phyloP scores from a whole-genome alignment of 2,888 invertebrate species.

The Pyrrhopygopsis socrates region DNA sequence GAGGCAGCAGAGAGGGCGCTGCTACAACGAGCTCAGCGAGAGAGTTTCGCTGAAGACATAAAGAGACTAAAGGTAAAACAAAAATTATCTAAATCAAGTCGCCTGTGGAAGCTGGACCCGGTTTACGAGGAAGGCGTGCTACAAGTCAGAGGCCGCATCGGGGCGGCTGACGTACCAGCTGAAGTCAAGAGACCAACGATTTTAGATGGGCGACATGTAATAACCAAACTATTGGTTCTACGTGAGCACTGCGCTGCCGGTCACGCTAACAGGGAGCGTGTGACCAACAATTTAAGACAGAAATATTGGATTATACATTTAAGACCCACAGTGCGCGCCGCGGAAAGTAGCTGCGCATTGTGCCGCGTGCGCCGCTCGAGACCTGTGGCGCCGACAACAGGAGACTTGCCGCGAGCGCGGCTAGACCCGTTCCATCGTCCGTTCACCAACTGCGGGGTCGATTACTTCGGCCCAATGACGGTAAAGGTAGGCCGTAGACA shows the following conservation, averaged over 20 bases:
- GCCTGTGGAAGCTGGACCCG: constrained; percentile 34
- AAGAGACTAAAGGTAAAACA: constrained; percentile 23
- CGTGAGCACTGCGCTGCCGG: constrained; percentile 15
- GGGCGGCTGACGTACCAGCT: constrained; percentile 1
- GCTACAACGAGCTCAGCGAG: not conserved
- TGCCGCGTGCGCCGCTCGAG: constrained; percentile 48
- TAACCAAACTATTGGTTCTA: not conserved
- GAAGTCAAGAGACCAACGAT: constrained; percentile 11
- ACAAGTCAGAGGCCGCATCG: constrained; percentile 12
- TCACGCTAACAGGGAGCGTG: constrained; percentile 38
- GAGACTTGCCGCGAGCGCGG: not conserved
- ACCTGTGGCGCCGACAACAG: constrained; percentile 32
- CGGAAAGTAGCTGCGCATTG: constrained; percentile 41
- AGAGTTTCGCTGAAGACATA: constrained; percentile 23
- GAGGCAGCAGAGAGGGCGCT: not conserved
- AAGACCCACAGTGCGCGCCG: constrained; percentile 58
- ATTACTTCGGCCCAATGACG: constrained; percentile 71
- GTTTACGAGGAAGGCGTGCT: constrained; percentile 51
- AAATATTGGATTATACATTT: constrained; percentile 75
- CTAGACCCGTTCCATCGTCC: not conserved
- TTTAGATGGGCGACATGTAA: constrained; percentile 34
- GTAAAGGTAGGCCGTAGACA: constrained; percentile 61
- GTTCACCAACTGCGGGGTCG: constrained; percentile 49
- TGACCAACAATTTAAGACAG: constrained; percentile 80
- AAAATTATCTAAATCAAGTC: not conserved